Evolutionary conservation across 2,113 vertebrate genomes (phyloP), one percentile per base, ranked within the genome.

Genomic region (Thamnaconus septentrionalis): DNA sequence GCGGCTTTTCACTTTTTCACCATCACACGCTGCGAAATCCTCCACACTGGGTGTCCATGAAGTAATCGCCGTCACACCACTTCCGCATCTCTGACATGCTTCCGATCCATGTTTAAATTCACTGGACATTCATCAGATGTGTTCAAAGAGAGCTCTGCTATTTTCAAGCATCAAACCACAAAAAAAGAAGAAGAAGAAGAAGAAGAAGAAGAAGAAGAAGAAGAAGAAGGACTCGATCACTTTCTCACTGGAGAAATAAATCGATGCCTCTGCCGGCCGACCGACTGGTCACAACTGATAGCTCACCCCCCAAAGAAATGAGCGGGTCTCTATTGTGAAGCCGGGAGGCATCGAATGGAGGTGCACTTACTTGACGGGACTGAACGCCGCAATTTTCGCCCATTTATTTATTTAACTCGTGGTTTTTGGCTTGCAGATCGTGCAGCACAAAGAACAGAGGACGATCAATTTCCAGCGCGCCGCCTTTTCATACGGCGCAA

Each of bases 341-440:
- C 79, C 11, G 44, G 18, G 59, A 90, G 83, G 88, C 87, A 88
- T 90, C 86, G 92, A 91, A 89, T 92, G 88, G 88, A 80, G 75
- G 73, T 91, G 81, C 89, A 90, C 87, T 90, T 88, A 73, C 88
- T 79, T 80, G 85, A 86, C 87, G 65, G 71, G 71, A 96, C 94
- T 94, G 94, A 96, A 73, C 85, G 87, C 91, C 89, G 87, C 57
- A 64, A 88, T 93, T 90, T 80, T 89, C 92, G 2, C 18, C 18
- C 9, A 8, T 90, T 87, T 59, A 65, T 89, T 92, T 90, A 80
- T 89, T 93, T 91, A 81, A 31, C 18, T 31, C 18, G 18, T 31
- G 18, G 18, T 31, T 31, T 31, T 31, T 31, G 18, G 18, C 83
- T 83, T 78, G 87, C 85, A 64, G 79, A 92, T 88, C 79, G 75